phyloP scores from a whole-genome alignment of 2,888 invertebrate species.

The Leptinotarsa peninsularis region DNA sequence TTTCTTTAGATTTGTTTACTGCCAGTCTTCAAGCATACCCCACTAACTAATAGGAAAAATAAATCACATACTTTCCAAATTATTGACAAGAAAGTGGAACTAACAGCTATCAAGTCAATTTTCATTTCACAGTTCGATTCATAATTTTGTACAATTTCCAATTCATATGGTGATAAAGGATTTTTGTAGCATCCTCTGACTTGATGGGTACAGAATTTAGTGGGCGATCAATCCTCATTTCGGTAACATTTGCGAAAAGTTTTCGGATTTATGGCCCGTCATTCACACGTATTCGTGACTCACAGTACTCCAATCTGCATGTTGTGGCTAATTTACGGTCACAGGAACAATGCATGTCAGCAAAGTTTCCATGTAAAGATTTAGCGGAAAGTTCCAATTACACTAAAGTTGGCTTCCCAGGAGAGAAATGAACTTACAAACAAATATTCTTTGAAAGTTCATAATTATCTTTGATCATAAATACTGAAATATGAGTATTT shows the following conservation, averaged over 20 bases:
- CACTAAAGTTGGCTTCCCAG: not conserved
- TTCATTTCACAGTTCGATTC: no score
- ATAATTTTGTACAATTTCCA: no score
- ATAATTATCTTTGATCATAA: no score
- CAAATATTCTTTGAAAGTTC: no score
- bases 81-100: no score
- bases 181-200: not conserved
- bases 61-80: no score
- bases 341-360: not conserved
- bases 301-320: constrained; percentile 1
- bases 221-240: not conserved
- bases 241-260: not conserved
- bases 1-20: no score
- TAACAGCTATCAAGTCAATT: no score
- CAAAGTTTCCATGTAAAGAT: constrained; percentile 8
- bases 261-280: not conserved
- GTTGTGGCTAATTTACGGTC: not conserved
- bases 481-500: no score
- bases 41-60: no score
- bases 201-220: not conserved
- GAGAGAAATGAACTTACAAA: not conserved
- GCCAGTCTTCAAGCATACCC: no score
- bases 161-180: no score
- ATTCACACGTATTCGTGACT: not conserved
- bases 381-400: not conserved